Evolutionary conservation across 1,140 invertebrate species (phyloP).

Genomic region (Listronotus bonariensis): DNA sequence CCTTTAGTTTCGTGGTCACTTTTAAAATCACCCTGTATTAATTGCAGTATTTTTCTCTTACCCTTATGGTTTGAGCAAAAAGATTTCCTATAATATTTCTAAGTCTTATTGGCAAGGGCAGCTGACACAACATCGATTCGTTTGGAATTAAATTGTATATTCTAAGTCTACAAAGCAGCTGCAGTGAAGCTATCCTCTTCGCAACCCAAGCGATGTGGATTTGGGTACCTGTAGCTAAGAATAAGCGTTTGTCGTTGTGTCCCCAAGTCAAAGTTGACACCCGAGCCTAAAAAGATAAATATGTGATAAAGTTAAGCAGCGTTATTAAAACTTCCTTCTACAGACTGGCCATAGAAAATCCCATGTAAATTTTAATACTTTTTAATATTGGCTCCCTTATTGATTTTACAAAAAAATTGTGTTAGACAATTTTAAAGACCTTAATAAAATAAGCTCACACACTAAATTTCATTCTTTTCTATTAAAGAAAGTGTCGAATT

Average conservation of each 20-base stretch:
- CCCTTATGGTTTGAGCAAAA: slow-evolving; percentile 94
- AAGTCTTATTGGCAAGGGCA: slow-evolving; percentile 86
- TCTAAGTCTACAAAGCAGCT: slow-evolving; percentile 81
- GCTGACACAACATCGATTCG: slow-evolving; percentile 64
- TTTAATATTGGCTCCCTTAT: no score
- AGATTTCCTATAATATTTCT: slow-evolving; percentile 83
- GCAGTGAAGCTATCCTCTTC: slow-evolving; percentile 84
- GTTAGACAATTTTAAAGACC: no score
- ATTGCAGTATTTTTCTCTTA: slow-evolving; percentile 56
- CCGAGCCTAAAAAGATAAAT: slow-evolving; percentile 64
- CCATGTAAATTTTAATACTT: no score
- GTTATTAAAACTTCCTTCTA: no score
- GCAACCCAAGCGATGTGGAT: slow-evolving; percentile 93
- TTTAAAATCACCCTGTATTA: background rate
- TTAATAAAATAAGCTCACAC: no score
- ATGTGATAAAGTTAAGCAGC: no score
- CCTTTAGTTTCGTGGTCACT: background rate
- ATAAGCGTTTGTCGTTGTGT: slow-evolving; percentile 93
- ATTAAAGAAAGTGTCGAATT: background rate
- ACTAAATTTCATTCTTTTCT: background rate
- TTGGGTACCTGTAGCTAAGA: slow-evolving; percentile 87
- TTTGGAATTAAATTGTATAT: slow-evolving; percentile 65
- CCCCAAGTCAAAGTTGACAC: slow-evolving; percentile 96
- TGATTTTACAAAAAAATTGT: no score
- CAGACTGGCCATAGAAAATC: no score